Conservation (phyloP, 2,797 vertebrate genomes). For the Betta splendens region DNA sequence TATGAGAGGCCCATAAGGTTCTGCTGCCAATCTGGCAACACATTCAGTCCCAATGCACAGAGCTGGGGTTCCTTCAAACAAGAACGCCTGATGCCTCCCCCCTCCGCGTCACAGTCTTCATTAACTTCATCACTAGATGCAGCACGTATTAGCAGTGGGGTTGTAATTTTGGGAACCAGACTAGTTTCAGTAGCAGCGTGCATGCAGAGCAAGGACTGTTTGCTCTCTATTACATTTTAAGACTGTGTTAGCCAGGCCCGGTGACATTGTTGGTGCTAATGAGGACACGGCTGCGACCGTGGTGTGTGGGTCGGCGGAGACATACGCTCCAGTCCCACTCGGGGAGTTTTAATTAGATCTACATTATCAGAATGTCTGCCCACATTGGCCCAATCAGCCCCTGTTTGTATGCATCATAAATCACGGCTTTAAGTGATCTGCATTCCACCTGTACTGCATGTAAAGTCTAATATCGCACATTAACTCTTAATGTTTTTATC, state of each 20-base stretch:
- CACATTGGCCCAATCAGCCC: conserved; percentile 57
- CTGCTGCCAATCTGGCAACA: conserved; percentile 71
- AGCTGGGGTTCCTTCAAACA: conserved; percentile 54
- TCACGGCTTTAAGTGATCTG: conserved; percentile 47
- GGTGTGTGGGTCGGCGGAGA: conserved; percentile 68
- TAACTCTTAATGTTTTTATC: conserved; percentile 32
- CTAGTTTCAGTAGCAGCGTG: conserved; percentile 23
- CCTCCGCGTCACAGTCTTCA: conserved; percentile 56
- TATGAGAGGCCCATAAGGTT: conserved; percentile 63
- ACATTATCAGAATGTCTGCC: conserved; percentile 70
- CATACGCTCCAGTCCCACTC: conserved; percentile 63
- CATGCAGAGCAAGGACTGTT: conserved; percentile 32
- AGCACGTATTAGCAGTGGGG: conserved; percentile 42
- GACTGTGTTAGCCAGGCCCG: conserved; percentile 34
- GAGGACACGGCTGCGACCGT: conserved; percentile 60
- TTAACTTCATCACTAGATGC: conserved; percentile 54
- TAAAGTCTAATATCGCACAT: conserved; percentile 3
- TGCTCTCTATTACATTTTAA: conserved; percentile 32
- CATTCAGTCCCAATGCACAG: conserved; percentile 56
- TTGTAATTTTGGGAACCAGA: conserved; percentile 21
- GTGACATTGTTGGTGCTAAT: conserved; percentile 72
- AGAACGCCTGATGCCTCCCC: conserved; percentile 35
- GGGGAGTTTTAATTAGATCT: conserved; percentile 78
- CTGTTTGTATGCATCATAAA: conserved; percentile 56
- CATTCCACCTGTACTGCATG: background rate